A percentile compares a stretch with the other conserved stretches of the same genome.
Conservation (phyloP, 92 coral and sea anemone species). For the Ricordea florida region DNA sequence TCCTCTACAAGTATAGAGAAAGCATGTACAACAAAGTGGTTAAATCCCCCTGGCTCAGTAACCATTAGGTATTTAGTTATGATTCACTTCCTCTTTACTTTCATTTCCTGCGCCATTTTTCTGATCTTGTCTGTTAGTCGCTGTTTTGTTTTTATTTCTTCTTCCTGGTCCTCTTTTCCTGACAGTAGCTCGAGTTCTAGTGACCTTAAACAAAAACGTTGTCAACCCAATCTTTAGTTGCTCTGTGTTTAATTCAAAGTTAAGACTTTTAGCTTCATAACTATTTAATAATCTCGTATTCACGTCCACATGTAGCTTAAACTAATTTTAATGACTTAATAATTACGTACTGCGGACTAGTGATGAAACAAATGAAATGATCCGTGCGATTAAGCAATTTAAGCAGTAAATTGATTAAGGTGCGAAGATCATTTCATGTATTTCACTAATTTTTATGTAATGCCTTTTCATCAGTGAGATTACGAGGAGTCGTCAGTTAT, state of each 20-base stretch:
- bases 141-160: conserved; percentile 31
- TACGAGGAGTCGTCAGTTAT: neutral
- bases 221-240: neutral
- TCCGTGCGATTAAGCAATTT: conserved; percentile 7
- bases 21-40: too few relatives aligned
- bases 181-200: conserved; percentile 21
- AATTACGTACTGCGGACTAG: neutral
- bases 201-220: conserved; percentile 11
- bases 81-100: conserved; percentile 13
- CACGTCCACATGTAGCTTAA: conserved; percentile 12
- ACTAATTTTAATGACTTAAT: conserved; percentile 5
- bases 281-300: conserved; percentile 5
- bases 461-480: too few relatives aligned
- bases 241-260: too few relatives aligned
- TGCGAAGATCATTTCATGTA: conserved; percentile 8
- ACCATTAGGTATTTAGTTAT: too few relatives aligned
- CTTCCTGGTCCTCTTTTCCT: conserved; percentile 32
- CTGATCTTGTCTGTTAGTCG: conserved; percentile 42
- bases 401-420: conserved; percentile 17
- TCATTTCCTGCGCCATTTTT: conserved; percentile 28
- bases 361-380: conserved; percentile 7
- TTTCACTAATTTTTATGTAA: conserved; percentile 23
- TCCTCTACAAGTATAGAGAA: too few relatives aligned
- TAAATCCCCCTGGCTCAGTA: too few relatives aligned
- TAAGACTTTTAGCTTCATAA: neutral